A percentile compares a stretch with the other conserved stretches of the same genome.
Conservation (phyloP, 2,113 vertebrate species). For the Baryphthengus martii region DNA sequence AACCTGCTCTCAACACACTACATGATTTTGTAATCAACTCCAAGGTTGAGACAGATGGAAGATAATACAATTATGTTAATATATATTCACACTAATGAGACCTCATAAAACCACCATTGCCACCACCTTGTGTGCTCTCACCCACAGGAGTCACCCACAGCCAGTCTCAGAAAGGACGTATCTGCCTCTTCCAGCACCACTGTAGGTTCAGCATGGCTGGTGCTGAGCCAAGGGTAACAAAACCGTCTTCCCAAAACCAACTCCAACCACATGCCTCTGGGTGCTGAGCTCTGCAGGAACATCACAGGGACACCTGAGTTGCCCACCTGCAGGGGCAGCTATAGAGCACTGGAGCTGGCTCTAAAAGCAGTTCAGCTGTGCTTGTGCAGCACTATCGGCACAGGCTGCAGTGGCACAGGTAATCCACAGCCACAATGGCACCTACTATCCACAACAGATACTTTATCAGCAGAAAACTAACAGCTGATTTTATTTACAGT, state of each 20-base stretch:
- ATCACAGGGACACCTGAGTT: rapidly evolving
- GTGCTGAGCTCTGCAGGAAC: rapidly evolving
- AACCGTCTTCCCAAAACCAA: not conserved
- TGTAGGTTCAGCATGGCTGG: not conserved
- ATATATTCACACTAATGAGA: not conserved
- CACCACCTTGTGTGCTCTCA: not conserved
- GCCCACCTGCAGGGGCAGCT: not conserved
- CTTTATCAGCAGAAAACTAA: not conserved
- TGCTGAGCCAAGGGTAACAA: not conserved
- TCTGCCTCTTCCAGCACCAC: not conserved
- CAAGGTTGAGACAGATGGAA: not conserved
- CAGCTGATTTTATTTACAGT: not conserved
- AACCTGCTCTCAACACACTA: not conserved
- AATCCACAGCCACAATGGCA: not conserved
- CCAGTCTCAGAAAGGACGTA: not conserved
- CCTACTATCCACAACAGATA: not conserved
- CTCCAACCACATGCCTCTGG: not conserved
- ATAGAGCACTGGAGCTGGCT: not conserved
- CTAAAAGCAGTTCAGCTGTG: not conserved
- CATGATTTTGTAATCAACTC: not conserved
- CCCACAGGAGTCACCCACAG: not conserved
- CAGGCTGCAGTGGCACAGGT: not conserved
- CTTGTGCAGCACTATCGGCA: not conserved
- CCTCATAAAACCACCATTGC: not conserved
- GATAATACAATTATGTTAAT: not conserved